Evolutionary conservation across 2,113 vertebrate species (phyloP), one percentile per base, ranked within the genome.

Genomic region (Heteronetta atricapilla): DNA sequence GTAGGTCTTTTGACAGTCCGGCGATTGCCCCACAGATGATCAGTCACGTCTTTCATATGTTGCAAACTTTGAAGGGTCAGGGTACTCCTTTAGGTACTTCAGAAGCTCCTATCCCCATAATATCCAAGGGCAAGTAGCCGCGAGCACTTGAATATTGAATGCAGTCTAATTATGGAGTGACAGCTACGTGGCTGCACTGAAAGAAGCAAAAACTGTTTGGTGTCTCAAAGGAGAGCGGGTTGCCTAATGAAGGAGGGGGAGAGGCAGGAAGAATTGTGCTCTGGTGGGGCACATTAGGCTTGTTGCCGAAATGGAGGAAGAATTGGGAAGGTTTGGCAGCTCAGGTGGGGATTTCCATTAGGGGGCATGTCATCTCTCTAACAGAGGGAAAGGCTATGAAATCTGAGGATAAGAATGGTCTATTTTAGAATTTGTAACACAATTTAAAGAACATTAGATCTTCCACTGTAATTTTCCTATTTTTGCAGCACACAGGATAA

Each of bases 11-110:
- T 89, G 91, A 50, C 88, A 89, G 91, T 86, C 89, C 88, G 6
- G 81, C 67, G 31, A 82, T 93, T 86, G 89, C 67, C 85, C 85
- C 67, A 55, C 85, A 86, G 88, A 95, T 91, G 77, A 93, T 91
- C 88, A 89, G 88, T 91, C 91, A 6, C 2, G 7, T 70, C 88
- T 95, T 94, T 92, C 53, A 38, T 90, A 83, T 68, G 53, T 73
- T 3, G 22, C 89, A 94, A 84, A 94, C 86, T 80, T 92, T 84
- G 89, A 89, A 94, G 89, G 86, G 94, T 92, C 86, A 94, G 59
- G 69, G 81, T 90, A 80, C 63, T 94, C 68, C 89, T 87, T 92
- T 67, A 67, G 89, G 22, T 68, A 53, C 86, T 90, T 95, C 74
- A 73, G 75, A 92, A 76, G 89, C 69, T 77, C 13, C 0, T 53